phyloP scores from a whole-genome alignment of 1,140 invertebrate species.

The Mercenaria mercenaria region DNA sequence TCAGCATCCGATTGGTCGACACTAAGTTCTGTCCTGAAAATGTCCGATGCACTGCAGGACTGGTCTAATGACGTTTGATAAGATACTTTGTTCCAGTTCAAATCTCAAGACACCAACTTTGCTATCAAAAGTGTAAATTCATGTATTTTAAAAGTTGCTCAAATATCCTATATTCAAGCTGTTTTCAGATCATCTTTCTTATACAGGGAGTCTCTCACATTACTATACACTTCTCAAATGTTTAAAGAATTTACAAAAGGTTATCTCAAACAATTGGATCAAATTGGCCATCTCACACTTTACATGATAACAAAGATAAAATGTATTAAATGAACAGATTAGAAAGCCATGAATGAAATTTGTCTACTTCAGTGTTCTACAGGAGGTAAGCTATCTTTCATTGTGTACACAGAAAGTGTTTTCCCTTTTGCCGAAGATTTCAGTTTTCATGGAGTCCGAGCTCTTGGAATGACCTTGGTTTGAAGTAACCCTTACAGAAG shows the following conservation, averaged over 20 bases:
- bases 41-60: too few relatives aligned
- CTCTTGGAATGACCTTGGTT: too few relatives aligned
- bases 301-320: conserved; percentile 22
- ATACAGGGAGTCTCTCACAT: background rate
- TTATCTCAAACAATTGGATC: conserved; percentile 33
- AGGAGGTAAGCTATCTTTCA: background rate
- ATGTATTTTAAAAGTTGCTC: conserved; percentile 25
- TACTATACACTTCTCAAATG: conserved; percentile 20
- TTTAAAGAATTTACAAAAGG: conserved; percentile 30
- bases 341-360: background rate
- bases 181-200: background rate
- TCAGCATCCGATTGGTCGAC: too few relatives aligned
- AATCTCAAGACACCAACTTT: too few relatives aligned
- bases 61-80: too few relatives aligned
- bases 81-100: too few relatives aligned
- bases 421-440: too few relatives aligned
- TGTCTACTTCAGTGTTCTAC: background rate
- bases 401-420: too few relatives aligned
- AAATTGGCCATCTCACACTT: conserved; percentile 22
- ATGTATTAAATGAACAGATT: conserved; percentile 5
- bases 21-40: too few relatives aligned
- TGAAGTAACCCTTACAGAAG: too few relatives aligned
- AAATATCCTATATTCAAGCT: conserved; percentile 11
- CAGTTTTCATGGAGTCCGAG: too few relatives aligned
- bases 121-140: background rate